Base-by-base conservation (phyloP, 2,888 invertebrate species). In the Deladenus siricidicola region DNA sequence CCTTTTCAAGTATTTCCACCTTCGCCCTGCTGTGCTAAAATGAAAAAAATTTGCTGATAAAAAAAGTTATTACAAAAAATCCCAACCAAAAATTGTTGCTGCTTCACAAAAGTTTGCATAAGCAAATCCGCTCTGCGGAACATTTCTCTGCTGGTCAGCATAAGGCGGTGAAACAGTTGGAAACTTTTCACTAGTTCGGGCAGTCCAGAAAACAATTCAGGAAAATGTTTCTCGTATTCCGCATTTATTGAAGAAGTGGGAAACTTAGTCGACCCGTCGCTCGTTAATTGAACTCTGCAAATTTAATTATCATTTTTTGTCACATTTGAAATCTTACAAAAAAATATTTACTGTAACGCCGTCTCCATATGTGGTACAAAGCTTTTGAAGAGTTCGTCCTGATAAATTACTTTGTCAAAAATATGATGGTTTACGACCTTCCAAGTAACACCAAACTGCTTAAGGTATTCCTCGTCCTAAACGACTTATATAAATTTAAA, bases 61-160 rank as follows among this genome's bases (percentile, higher is more conserved):
- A 30, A 17, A 23, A 54, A 8, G 24, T 24, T 28, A 24, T 50
- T 50, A 8, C n/a, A 24, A 24, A 50, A 50, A 21, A n/a, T 8
- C 14, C 51, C 8, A 6, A 56, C 56, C 51, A 56, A 51, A 28
- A 56, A 26, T 52, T 10, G 56, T 53, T 56, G 56, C 30, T 56
- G 45, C 14, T 51, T 24, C 23, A 56, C 48, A 55, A 51, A 56
- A 10, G 45, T 39, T 53, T 56, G 45, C 28, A 56, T 53, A 26
- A 51, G 56, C 26, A 53, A 48, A 52, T 56, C 50, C 56, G 56
- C 56, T 51, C 50, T 56, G 26, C 45, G 56, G 24, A 56, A 56
- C 45, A 56, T 56, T 55, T 56, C 56, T 19, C 56, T 23, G 2
- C 44, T 45, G 6, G 56, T 56, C 4, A 56, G 45, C 56, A 56